Evolutionary conservation across 2,797 vertebrate genomes (phyloP).

Genomic region (Spondyliosoma cantharus): DNA sequence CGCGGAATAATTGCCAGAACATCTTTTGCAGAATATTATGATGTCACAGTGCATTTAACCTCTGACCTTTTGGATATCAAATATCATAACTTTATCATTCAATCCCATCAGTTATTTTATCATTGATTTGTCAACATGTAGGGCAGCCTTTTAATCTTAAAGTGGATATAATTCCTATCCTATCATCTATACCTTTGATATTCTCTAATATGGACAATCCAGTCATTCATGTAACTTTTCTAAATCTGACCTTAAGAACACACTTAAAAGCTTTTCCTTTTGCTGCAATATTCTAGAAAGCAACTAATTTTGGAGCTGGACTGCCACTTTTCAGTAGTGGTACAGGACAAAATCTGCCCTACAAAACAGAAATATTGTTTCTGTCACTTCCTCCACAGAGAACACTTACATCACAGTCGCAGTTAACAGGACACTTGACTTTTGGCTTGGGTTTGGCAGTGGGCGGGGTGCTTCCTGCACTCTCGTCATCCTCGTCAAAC

Average conservation of each 20-base stretch:
- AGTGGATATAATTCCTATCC: not conserved
- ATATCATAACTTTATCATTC: too few species aligned
- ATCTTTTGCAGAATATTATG: too few species aligned
- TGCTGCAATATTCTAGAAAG: not conserved
- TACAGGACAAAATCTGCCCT: not conserved
- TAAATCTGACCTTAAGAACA: not conserved
- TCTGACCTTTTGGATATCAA: too few species aligned
- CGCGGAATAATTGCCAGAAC: too few species aligned
- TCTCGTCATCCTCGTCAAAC: constrained; percentile 63
- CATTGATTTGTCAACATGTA: too few species aligned
- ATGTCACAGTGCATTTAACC: too few species aligned
- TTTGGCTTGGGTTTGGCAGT: constrained; percentile 44
- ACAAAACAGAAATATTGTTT: not conserved
- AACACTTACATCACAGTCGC: constrained; percentile 85
- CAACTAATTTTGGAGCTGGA: not conserved
- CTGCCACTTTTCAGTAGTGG: not conserved
- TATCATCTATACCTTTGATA: too few species aligned
- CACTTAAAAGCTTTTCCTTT: not conserved
- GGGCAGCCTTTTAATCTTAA: too few species aligned
- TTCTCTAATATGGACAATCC: too few species aligned
- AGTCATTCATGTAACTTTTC: too few species aligned
- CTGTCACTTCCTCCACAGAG: not conserved
- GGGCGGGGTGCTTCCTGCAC: fast-evolving
- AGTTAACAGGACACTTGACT: constrained; percentile 84
- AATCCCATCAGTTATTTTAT: too few species aligned